Percentiles rank a stretch among this genome's conserved stretches.
phyloP scores from a whole-genome alignment of 35 echinoderm and acorn worm species.

The Ptychodera flava region DNA sequence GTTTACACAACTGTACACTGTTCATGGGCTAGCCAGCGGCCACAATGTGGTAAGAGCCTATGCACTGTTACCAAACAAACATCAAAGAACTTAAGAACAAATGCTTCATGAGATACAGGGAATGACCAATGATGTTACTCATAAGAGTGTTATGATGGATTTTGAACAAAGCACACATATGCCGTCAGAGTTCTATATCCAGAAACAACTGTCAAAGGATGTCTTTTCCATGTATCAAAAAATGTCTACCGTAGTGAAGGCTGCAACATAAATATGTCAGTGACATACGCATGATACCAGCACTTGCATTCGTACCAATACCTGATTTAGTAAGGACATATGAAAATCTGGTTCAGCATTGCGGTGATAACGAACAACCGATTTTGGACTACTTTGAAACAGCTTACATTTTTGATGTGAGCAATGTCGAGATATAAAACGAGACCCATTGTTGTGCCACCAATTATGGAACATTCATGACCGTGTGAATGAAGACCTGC shows the following conservation, averaged over 20 bases:
- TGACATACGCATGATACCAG: constrained; percentile 7
- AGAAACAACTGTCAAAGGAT: not conserved
- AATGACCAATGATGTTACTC: constrained; percentile 5
- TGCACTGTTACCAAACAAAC: constrained; percentile 7
- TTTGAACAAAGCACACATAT: too few species aligned
- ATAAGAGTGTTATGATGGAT: not conserved
- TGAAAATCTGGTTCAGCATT: not conserved
- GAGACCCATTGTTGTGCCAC: too few species aligned
- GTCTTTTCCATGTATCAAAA: constrained; percentile 29
- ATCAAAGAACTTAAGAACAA: not conserved
- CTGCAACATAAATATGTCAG: constrained; percentile 1
- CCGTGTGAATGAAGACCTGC: constrained; percentile 18
- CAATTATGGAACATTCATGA: constrained; percentile 23
- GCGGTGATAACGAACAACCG: not conserved
- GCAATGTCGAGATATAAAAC: too few species aligned
- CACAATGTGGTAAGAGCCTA: constrained; percentile 2
- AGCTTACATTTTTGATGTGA: not conserved
- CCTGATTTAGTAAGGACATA: not conserved
- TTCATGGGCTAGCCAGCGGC: not conserved
- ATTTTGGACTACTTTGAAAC: constrained; percentile 20
- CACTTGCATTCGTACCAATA: not conserved
- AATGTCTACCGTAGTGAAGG: constrained; percentile 3
- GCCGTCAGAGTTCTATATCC: not conserved
- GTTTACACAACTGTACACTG: constrained; percentile 11
- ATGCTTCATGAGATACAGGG: not conserved